A percentile compares a stretch with the other conserved stretches of the same genome.
Conservation (phyloP, 2,888 invertebrate genomes). For the Polietes domitor region DNA sequence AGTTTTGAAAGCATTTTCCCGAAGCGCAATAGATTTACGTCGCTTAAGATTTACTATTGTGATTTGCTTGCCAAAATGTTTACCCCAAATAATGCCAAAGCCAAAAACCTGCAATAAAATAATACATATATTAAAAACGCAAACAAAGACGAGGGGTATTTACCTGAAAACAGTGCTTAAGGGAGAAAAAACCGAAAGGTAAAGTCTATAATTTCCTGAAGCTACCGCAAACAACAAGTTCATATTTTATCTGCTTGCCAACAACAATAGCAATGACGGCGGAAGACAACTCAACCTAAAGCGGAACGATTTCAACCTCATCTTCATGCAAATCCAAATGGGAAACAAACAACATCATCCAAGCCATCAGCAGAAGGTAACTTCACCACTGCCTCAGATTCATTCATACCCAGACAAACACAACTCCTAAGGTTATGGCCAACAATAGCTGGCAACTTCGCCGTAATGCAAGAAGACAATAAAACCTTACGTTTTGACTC, state of each 20-base stretch:
- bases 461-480: constrained; percentile 55
- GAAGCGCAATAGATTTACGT: neutral
- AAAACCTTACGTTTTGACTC: constrained; percentile 32
- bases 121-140: constrained; percentile 26
- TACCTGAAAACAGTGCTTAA: constrained; percentile 25
- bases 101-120: constrained; percentile 43
- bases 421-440: constrained; percentile 66
- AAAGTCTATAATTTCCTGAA: constrained; percentile 64
- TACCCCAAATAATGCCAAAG: constrained; percentile 51
- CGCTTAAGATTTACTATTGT: constrained; percentile 50
- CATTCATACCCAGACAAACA: constrained; percentile 49
- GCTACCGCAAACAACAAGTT: constrained; percentile 54
- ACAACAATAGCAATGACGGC: constrained; percentile 33
- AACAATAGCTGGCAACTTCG: constrained; percentile 62
- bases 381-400: neutral
- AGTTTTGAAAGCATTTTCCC: no score
- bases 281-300: constrained; percentile 40
- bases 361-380: constrained; percentile 6
- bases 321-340: constrained; percentile 9
- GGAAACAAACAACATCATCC: constrained; percentile 18
- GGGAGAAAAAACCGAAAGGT: neutral
- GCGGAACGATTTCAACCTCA: constrained; percentile 43
- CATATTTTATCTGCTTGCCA: constrained; percentile 55
- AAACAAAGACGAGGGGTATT: constrained; percentile 7
- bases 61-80: constrained; percentile 57